A percentile compares a stretch with the other conserved stretches of the same genome.
Conservation (phyloP, 1,140 invertebrate genomes). For the Sitodiplosis mosellana region DNA sequence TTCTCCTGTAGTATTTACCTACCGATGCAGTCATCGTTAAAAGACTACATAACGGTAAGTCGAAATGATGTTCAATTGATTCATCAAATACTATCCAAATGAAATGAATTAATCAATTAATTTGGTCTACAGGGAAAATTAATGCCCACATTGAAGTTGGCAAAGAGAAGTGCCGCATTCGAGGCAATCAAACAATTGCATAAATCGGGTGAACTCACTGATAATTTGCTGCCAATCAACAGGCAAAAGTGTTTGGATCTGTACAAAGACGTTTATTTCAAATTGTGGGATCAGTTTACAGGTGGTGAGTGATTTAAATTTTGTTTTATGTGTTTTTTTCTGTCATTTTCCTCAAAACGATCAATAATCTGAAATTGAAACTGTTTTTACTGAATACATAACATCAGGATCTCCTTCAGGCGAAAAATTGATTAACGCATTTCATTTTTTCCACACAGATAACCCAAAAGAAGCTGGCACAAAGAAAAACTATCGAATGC, state of each 20-base stretch:
- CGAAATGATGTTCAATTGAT: too few relatives aligned
- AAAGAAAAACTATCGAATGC: constrained; percentile 47
- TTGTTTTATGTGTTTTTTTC: constrained; percentile 1
- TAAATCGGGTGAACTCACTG: constrained; percentile 51
- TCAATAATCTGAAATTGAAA: constrained; percentile 15
- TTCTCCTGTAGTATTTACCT: constrained; percentile 32
- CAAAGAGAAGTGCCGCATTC: constrained; percentile 66
- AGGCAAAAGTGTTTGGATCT: constrained; percentile 29
- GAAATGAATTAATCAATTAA: background rate
- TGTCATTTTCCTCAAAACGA: constrained; percentile 9
- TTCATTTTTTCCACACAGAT: background rate
- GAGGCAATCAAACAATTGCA: constrained; percentile 55
- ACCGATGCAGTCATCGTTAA: constrained; percentile 53
- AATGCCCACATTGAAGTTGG: constrained; percentile 36
- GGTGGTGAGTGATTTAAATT: constrained; percentile 11
- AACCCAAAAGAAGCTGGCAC: constrained; percentile 34
- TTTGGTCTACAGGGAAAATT: constrained; percentile 32
- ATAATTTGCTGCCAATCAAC: constrained; percentile 52
- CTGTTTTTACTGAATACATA: too few relatives aligned
- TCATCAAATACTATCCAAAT: too few relatives aligned
- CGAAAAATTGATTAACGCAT: too few relatives aligned
- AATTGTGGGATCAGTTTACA: constrained; percentile 32
- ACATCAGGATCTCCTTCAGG: too few relatives aligned
- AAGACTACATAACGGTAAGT: constrained; percentile 30
- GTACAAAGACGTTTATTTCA: constrained; percentile 15